Evolutionary conservation across 2,113 vertebrate species (phyloP).

Genomic region (Limnothrissa miodon): DNA sequence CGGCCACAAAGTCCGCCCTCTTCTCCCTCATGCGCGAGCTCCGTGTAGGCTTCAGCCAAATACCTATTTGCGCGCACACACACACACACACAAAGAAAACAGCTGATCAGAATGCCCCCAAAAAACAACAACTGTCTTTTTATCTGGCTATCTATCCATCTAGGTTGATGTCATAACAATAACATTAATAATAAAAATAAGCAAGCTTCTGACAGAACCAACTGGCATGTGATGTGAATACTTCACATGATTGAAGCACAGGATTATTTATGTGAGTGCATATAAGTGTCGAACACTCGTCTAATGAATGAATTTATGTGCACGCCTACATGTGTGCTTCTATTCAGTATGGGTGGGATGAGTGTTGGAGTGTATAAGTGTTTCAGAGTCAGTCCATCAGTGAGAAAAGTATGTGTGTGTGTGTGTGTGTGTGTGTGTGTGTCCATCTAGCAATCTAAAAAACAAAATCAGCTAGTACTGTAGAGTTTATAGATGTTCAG

Average conservation of each 20-base stretch:
- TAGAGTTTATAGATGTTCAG: not conserved
- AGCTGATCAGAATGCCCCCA: not conserved
- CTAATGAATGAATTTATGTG: not conserved
- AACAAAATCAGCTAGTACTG: not conserved
- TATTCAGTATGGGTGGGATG: not conserved
- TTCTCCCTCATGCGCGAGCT: slow-evolving; percentile 92
- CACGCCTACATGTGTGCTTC: too few species aligned
- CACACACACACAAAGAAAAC: not conserved
- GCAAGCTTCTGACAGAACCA: too few species aligned
- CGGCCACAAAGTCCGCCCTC: slow-evolving; percentile 91
- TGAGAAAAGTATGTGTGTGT: not conserved
- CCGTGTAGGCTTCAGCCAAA: slow-evolving; percentile 85
- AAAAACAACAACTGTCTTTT: not conserved
- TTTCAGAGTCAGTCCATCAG: not conserved
- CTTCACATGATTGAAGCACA: not conserved
- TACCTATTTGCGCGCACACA: slow-evolving; percentile 64
- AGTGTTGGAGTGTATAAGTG: not conserved
- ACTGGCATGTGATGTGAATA: not conserved
- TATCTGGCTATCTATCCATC: not conserved
- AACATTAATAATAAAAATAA: not conserved
- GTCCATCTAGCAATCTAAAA: not conserved
- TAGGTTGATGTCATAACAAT: not conserved
- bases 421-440: not conserved
- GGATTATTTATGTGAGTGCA: not conserved
- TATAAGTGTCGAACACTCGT: not conserved